phyloP scores from a whole-genome alignment of 2,888 invertebrate genomes.

The Campaea margaritaria region DNA sequence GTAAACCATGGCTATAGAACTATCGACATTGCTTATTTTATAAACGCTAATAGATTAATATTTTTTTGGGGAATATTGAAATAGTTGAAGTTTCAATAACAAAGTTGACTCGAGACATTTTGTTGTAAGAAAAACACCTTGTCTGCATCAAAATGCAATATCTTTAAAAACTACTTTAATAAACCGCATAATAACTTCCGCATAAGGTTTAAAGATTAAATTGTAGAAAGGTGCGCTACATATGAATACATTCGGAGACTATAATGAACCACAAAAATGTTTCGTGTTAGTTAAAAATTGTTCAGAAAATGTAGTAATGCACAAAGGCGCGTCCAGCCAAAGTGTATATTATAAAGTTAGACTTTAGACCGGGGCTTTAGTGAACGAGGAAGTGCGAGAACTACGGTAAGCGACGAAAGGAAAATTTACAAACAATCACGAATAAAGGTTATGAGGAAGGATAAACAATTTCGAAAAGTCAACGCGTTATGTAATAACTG shows the following conservation, averaged over 20 bases:
- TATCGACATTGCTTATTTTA: too few species aligned
- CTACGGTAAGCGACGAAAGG: slow-evolving; percentile 1
- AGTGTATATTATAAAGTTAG: slow-evolving; percentile 44
- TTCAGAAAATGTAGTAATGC: slow-evolving; percentile 50
- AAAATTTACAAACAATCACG: slow-evolving; percentile 3
- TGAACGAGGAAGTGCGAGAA: slow-evolving; percentile 29
- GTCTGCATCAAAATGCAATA: too few species aligned
- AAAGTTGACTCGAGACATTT: too few species aligned
- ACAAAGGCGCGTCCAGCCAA: slow-evolving; percentile 46
- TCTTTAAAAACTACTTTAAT: background rate
- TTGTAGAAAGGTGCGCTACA: background rate
- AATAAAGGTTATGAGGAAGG: slow-evolving; percentile 7
- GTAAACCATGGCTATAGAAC: background rate
- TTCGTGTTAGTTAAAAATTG: slow-evolving; percentile 42
- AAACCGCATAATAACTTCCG: slow-evolving; percentile 1
- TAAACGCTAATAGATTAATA: too few species aligned
- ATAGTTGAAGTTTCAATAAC: too few species aligned
- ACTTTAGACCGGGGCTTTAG: slow-evolving; percentile 30
- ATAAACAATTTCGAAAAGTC: slow-evolving; percentile 3
- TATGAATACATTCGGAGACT: background rate
- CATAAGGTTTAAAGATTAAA: background rate
- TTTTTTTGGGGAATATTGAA: too few species aligned
- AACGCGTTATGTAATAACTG: slow-evolving; percentile 7
- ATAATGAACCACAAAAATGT: slow-evolving; percentile 26
- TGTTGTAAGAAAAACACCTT: too few species aligned